Percentiles rank a stretch among this genome's conserved stretches.
phyloP scores from a whole-genome alignment of 2,113 vertebrate species.

The Coregonus clupeaformis region DNA sequence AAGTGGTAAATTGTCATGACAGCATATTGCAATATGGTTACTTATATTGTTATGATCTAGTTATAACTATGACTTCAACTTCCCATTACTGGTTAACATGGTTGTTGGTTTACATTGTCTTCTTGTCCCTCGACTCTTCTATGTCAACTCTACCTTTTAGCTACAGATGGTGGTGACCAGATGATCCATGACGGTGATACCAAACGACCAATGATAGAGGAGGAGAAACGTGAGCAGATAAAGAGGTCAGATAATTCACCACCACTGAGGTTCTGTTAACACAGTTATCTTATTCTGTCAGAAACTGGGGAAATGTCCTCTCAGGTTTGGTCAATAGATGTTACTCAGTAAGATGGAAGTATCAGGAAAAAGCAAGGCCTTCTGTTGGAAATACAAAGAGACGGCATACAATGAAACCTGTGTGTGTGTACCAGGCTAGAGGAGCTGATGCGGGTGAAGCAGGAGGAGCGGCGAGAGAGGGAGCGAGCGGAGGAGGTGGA shows the following conservation, averaged over 20 bases:
- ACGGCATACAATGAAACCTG: neutral
- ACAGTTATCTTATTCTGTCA: neutral
- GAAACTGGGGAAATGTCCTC: neutral
- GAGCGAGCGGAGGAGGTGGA: conserved; percentile 85
- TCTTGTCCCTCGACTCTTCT: neutral
- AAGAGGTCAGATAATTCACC: conserved; percentile 74
- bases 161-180: conserved; percentile 13
- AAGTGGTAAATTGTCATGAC: conserved; percentile 18
- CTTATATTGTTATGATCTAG: neutral
- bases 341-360: neutral
- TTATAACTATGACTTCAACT: neutral
- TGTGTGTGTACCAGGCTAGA: conserved; percentile 74
- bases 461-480: conserved; percentile 84
- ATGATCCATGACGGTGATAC: neutral
- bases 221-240: conserved; percentile 84
- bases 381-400: too few relatives aligned
- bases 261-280: neutral
- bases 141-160: conserved; percentile 12
- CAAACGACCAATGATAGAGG: conserved; percentile 78
- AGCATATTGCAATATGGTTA: neutral
- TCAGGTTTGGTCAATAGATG: neutral
- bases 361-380: neutral
- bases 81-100: neutral
- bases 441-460: conserved; percentile 86
- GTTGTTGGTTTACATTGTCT: neutral